Conservation (phyloP, 2,888 invertebrate genomes). For the Dasypogon diadema region DNA sequence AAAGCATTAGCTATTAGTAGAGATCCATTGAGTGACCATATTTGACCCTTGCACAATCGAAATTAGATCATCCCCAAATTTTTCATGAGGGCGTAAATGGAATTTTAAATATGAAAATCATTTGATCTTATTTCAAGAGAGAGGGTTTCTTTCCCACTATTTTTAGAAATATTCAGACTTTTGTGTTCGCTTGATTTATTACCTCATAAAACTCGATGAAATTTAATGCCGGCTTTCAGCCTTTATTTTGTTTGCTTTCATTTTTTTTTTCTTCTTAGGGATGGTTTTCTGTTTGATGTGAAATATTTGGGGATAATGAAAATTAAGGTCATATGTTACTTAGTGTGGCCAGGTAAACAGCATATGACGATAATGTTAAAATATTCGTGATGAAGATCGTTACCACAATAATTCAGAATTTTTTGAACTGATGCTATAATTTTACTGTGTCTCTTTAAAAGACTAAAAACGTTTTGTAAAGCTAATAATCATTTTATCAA, state of each 20-base stretch:
- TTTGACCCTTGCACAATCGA: slow-evolving; percentile 17
- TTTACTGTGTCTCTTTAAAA: no score
- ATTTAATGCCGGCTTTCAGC: neutral
- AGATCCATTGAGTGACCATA: no score
- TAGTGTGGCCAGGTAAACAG: no score
- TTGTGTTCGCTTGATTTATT: neutral
- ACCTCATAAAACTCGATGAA: neutral
- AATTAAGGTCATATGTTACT: neutral
- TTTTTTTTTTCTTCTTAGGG: neutral
- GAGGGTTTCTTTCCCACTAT: neutral
- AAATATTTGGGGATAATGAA: neutral
- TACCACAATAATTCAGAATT: no score
- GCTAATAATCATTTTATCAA: no score
- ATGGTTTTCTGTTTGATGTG: neutral
- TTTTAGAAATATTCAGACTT: neutral
- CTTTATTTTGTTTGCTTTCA: neutral
- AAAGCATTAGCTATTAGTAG: no score
- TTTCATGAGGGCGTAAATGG: neutral
- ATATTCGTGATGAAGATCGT: no score
- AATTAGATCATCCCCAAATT: slow-evolving; percentile 28
- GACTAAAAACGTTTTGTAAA: no score
- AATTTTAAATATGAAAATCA: neutral
- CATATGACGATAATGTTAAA: no score
- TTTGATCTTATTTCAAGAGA: neutral
- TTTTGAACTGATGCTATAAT: no score